Evolutionary conservation across 2,797 vertebrate genomes (phyloP).

Genomic region (Bradypodion ventrale): DNA sequence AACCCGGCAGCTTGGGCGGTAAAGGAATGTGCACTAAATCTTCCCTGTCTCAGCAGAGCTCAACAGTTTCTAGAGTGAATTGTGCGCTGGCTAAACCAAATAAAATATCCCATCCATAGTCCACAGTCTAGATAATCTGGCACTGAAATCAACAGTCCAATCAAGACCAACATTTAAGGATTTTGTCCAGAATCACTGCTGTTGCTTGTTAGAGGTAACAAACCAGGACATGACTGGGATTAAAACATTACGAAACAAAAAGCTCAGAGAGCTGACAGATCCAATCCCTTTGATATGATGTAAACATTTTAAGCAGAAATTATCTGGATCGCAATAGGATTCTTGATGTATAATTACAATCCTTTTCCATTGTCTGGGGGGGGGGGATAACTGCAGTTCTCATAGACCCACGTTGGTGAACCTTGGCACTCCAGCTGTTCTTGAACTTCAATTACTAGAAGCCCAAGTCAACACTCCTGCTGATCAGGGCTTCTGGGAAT

Average conservation of each 20-base stretch:
- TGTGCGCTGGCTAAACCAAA: background rate
- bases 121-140: background rate
- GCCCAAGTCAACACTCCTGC: no score
- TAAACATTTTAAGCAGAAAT: background rate
- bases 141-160: background rate
- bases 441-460: no score
- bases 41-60: conserved; percentile 25
- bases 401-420: no score
- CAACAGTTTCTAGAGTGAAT: background rate
- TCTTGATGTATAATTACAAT: background rate
- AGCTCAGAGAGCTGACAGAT: background rate
- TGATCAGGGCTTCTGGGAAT: no score
- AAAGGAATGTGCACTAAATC: background rate
- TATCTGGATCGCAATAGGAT: background rate
- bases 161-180: background rate
- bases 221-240: background rate
- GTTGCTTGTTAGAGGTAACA: background rate
- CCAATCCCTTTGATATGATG: background rate
- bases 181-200: background rate
- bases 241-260: background rate
- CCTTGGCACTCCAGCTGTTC: no score
- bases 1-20: conserved; percentile 9
- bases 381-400: conserved; percentile 16
- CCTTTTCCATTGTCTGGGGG: background rate
- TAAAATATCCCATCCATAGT: background rate